Evolutionary conservation across 1,140 invertebrate species (phyloP).

Genomic region (Drosophila nigromelanica): DNA sequence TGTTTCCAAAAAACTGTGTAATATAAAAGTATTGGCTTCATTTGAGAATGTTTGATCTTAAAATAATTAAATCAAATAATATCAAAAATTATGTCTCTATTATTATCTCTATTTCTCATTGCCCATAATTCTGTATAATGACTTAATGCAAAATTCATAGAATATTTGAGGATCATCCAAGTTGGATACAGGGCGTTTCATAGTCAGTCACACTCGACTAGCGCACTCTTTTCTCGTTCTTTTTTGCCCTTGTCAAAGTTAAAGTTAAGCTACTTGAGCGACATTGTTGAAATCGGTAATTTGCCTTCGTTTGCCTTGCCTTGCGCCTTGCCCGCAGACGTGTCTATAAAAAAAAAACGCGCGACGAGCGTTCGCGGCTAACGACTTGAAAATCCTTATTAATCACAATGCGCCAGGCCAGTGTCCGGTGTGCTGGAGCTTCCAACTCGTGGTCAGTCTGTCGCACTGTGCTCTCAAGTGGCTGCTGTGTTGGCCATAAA

Average conservation of each 20-base stretch:
- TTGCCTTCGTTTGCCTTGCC: conserved; percentile 58
- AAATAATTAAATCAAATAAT: no score
- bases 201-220: background rate
- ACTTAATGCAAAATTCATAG: no score
- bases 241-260: conserved; percentile 71
- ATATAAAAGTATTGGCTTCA: no score
- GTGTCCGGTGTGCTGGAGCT: conserved; percentile 8
- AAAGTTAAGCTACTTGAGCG: conserved; percentile 79
- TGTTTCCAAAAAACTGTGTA: no score
- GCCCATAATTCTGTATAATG: no score
- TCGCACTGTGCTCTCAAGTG: conserved; percentile 38
- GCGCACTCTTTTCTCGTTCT: background rate
- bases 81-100: no score
- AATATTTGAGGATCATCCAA: no score
- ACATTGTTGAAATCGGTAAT: conserved; percentile 82
- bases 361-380: conserved; percentile 53
- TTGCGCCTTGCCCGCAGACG: conserved; percentile 26
- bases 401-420: conserved; percentile 63
- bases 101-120: no score
- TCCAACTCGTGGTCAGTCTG: conserved; percentile 19
- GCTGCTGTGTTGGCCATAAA: conserved; percentile 67
- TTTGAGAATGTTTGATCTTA: no score
- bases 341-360: conserved; percentile 52
- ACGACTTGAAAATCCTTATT: conserved; percentile 83
- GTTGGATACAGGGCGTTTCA: background rate